phyloP scores from a whole-genome alignment of 2,888 invertebrate species.

The Cybosia mesomella region DNA sequence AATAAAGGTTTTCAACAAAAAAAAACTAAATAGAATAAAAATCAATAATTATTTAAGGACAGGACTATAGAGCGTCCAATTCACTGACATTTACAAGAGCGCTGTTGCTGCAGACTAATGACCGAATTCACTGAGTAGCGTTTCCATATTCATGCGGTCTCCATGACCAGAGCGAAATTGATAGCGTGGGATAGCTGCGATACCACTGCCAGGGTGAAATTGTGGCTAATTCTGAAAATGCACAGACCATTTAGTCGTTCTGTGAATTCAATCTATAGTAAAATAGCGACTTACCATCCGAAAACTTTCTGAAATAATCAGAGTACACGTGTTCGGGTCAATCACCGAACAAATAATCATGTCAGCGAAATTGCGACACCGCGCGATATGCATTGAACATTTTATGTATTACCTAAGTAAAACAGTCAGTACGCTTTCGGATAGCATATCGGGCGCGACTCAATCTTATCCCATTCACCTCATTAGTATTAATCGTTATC shows the following conservation, averaged over 20 bases:
- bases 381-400: no score
- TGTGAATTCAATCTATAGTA: neutral
- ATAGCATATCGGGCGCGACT: no score
- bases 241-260: neutral
- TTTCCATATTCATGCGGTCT: slow-evolving; percentile 73
- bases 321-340: neutral
- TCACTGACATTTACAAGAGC: slow-evolving; percentile 41
- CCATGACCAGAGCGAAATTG: slow-evolving; percentile 70
- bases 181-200: slow-evolving; percentile 47
- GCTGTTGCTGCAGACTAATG: slow-evolving; percentile 59
- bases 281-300: no score
- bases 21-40: no score
- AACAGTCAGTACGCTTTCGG: no score
- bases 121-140: slow-evolving; percentile 69
- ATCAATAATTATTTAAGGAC: neutral
- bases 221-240: slow-evolving; percentile 9
- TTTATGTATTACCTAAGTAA: no score
- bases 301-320: neutral
- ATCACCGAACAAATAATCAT: no score
- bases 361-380: no score
- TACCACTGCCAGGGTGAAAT: slow-evolving; percentile 8
- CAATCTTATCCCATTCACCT: no score
- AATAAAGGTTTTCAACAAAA: no score
- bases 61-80: slow-evolving; percentile 25
- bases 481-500: no score